A percentile compares a stretch with the other conserved stretches of the same genome.
These are phyloP conservation scores for Cephus nigrinus DNA, from an alignment of 2,888 invertebrate species.

Conservation along the genomic window DNA sequence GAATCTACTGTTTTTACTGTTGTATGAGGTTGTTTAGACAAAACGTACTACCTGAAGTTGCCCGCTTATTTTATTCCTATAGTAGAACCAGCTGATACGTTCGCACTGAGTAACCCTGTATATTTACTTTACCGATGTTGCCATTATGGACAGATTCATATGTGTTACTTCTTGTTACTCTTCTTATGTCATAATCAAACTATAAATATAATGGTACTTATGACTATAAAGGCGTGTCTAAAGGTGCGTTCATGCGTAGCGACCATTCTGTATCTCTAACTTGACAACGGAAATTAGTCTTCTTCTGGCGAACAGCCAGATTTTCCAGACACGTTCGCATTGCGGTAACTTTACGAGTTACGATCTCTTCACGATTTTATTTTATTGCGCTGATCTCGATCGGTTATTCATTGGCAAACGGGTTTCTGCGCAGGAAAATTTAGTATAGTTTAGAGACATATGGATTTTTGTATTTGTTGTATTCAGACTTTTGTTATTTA, in stretches of 20 bases:
- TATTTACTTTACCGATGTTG: not conserved
- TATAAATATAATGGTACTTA: not conserved
- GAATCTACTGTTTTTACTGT: not conserved
- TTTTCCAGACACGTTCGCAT: not conserved
- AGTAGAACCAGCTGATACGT: not conserved
- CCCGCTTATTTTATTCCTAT: not conserved
- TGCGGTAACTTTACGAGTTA: not conserved
- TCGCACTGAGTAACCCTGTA: not conserved
- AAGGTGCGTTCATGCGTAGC: not conserved
- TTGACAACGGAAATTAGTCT: not conserved
- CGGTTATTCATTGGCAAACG: not conserved
- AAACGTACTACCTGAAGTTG: not conserved
- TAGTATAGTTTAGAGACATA: not conserved
- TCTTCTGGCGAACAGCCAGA: not conserved
- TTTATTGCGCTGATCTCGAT: not conserved
- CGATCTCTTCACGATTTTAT: not conserved
- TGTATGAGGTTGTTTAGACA: not conserved
- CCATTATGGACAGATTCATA: not conserved
- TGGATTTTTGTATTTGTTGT: not conserved
- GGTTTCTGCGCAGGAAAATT: not conserved
- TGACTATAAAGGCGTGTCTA: not conserved
- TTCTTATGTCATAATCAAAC: not conserved
- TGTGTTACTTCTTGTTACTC: not conserved
- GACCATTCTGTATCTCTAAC: not conserved
- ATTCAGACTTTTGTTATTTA: not conserved